phyloP scores from a whole-genome alignment of 1,140 invertebrate genomes.

The Phymastichus coffea region DNA sequence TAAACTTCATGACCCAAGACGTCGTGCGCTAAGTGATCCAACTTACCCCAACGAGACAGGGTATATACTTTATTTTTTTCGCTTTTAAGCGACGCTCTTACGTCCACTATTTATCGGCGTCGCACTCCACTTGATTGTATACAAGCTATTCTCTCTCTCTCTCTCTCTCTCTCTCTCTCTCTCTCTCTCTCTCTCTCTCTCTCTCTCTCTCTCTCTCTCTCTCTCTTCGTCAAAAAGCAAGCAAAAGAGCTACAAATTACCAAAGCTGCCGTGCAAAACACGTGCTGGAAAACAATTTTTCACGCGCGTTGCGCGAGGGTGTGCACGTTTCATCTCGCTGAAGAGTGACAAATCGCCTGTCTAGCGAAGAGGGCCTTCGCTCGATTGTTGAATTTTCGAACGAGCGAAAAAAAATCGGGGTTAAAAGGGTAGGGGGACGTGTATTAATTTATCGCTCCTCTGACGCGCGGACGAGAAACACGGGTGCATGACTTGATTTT shows the following conservation, averaged over 20 bases:
- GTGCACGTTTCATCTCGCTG: conserved; percentile 24
- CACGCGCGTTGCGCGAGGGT: conserved; percentile 2
- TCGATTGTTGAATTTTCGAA: too few species aligned
- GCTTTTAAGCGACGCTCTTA: not conserved
- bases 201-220: too few species aligned
- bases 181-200: not conserved
- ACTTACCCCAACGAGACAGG: not conserved
- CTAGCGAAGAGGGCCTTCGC: too few species aligned
- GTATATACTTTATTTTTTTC: not conserved
- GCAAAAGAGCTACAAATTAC: conserved; percentile 13
- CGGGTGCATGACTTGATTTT: too few species aligned
- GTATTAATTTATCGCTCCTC: too few species aligned
- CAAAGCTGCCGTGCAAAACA: too few species aligned
- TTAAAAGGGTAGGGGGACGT: too few species aligned
- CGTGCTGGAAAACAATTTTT: conserved; percentile 26
- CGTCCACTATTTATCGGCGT: not conserved
- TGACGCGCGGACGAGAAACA: too few species aligned
- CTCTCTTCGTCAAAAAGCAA: too few species aligned
- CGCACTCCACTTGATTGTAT: too few species aligned
- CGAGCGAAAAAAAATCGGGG: too few species aligned
- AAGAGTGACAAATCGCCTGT: conserved; percentile 25
- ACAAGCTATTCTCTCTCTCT: too few species aligned
- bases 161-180: not conserved
- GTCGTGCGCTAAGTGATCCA: conserved; percentile 14
- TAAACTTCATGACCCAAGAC: conserved; percentile 5